These are phyloP conservation scores for Drosophila elegans DNA, from an alignment of 1,140 invertebrate species.

Conservation along the genomic window DNA sequence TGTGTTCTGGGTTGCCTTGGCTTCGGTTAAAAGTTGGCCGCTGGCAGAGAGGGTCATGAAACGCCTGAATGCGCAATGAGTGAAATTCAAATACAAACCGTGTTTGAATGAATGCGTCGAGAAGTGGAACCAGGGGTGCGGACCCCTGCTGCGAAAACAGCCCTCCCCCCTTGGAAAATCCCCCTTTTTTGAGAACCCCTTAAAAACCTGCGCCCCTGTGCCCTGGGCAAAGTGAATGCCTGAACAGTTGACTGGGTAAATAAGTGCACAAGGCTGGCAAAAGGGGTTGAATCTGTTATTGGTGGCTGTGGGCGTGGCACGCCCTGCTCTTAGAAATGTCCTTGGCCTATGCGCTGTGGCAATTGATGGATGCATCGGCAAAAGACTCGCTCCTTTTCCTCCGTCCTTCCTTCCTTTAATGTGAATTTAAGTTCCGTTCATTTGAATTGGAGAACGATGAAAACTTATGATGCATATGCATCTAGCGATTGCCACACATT, in stretches of 20 bases:
- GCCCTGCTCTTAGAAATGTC: constrained; percentile 48
- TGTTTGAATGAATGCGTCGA: constrained; percentile 69
- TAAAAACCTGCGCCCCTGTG: background rate
- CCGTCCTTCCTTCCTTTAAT: constrained; percentile 14
- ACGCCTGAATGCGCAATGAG: constrained; percentile 73
- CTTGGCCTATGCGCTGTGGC: constrained; percentile 54
- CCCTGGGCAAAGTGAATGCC: constrained; percentile 39
- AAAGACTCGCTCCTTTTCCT: background rate
- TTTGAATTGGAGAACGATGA: constrained; percentile 31
- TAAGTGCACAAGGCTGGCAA: constrained; percentile 48
- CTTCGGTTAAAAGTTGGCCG: constrained; percentile 46
- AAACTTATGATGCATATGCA: constrained; percentile 29
- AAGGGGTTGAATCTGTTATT: background rate
- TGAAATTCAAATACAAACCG: constrained; percentile 65
- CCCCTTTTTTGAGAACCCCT: constrained; percentile 1
- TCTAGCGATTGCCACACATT: constrained; percentile 3
- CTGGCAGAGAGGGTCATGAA: constrained; percentile 54
- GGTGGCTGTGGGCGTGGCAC: constrained; percentile 7
- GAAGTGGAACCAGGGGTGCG: constrained; percentile 34
- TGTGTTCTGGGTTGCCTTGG: constrained; percentile 27
- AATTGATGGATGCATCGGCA: constrained; percentile 24
- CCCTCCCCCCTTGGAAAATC: constrained; percentile 1
- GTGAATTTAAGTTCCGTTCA: constrained; percentile 28
- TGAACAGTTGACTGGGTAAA: constrained; percentile 67
- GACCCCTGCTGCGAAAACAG: background rate